These are phyloP conservation scores for Psophia crepitans DNA, from an alignment of 2,113 vertebrate species.

Conservation along the genomic window DNA sequence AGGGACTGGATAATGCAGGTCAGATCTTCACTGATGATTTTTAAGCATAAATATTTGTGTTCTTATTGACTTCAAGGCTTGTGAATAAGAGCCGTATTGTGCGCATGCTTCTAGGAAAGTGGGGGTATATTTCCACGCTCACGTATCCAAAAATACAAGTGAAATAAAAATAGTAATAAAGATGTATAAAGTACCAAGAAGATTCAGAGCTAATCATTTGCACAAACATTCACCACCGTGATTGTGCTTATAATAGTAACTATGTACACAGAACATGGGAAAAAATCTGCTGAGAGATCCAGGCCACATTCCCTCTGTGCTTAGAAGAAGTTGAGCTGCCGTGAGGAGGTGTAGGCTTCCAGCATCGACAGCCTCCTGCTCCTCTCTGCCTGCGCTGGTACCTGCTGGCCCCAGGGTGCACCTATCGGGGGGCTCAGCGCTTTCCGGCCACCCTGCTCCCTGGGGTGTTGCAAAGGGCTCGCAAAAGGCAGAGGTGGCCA, in stretches of 20 bases:
- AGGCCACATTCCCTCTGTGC: neutral
- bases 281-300: neutral
- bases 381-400: neutral
- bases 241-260: neutral
- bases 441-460: neutral
- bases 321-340: neutral
- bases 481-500: neutral
- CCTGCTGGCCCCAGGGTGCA: neutral
- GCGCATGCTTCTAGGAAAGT: neutral
- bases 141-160: neutral
- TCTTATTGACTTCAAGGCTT: neutral
- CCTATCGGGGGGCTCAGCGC: neutral
- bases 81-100: neutral
- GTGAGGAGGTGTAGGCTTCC: neutral
- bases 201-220: neutral
- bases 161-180: neutral
- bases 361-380: neutral
- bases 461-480: fast-evolving
- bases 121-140: neutral
- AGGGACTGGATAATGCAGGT: neutral
- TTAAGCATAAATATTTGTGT: neutral
- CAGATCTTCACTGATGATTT: neutral
- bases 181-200: neutral
- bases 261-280: neutral
- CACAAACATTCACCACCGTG: neutral